Conservation (phyloP, 2,113 vertebrate species). For the Tetrax tetrax region DNA sequence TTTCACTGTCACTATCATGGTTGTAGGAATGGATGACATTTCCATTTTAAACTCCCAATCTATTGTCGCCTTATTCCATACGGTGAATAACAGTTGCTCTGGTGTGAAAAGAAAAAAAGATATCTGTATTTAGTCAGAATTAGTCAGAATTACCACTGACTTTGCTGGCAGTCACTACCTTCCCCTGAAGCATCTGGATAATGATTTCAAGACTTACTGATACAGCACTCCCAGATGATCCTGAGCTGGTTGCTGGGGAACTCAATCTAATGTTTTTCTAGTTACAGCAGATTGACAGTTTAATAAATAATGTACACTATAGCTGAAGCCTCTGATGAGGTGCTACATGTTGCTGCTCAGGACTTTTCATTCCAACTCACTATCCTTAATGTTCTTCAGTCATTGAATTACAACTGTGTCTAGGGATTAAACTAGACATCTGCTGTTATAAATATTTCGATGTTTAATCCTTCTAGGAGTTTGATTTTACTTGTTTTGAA, state of each 20-base stretch:
- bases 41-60: constrained; percentile 1
- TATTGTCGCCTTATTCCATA: not conserved
- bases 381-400: constrained; percentile 18
- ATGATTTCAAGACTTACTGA: constrained; percentile 29
- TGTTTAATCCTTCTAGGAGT: constrained; percentile 26
- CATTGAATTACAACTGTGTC: constrained; percentile 23
- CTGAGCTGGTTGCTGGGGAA: constrained; percentile 2
- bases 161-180: constrained; percentile 1
- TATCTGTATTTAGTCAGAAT: not conserved
- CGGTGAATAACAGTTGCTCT: not conserved
- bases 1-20: not conserved
- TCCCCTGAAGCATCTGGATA: constrained; percentile 32
- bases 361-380: constrained; percentile 9
- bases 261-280: not conserved
- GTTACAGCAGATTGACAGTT: constrained; percentile 26
- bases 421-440: constrained; percentile 37
- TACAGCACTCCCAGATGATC: not conserved
- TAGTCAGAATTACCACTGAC: not conserved
- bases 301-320: constrained; percentile 48
- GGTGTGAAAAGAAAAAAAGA: not conserved
- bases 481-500: constrained; percentile 44
- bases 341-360: not conserved
- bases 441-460: constrained; percentile 53
- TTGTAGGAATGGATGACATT: constrained; percentile 20
- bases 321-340: constrained; percentile 27